phyloP scores from a whole-genome alignment of 1,140 invertebrate genomes.

The Zaprionus tsacasi region DNA sequence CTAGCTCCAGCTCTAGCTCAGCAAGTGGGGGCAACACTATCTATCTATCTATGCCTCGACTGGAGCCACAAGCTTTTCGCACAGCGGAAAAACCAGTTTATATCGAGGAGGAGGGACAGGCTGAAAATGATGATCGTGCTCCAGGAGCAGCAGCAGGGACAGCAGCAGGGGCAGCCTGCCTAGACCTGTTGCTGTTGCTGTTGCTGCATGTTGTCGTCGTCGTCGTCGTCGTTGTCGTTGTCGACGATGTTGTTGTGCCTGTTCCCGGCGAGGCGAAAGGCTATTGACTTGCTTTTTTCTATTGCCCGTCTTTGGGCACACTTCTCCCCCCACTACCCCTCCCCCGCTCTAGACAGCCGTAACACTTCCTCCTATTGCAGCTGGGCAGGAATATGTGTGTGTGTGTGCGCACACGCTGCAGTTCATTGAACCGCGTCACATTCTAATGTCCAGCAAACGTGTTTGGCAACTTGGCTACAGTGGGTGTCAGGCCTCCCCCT shows the following conservation, averaged over 20 bases:
- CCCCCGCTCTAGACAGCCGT: not conserved
- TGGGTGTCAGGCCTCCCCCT: slow-evolving; percentile 23
- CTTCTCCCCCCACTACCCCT: slow-evolving; percentile 5
- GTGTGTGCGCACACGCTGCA: slow-evolving; percentile 30
- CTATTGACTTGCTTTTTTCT: slow-evolving; percentile 80
- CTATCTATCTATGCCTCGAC: slow-evolving; percentile 70
- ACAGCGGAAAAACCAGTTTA: slow-evolving; percentile 69
- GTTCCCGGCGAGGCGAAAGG: slow-evolving; percentile 49
- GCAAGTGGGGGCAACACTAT: slow-evolving; percentile 30
- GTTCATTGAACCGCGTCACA: slow-evolving; percentile 67
- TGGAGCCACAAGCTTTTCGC: slow-evolving; percentile 16
- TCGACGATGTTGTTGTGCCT: slow-evolving; percentile 29
- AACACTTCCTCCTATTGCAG: slow-evolving; percentile 67
- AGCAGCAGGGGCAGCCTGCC: slow-evolving; percentile 34
- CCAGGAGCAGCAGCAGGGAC: slow-evolving; percentile 59
- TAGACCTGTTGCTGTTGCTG: slow-evolving; percentile 71
- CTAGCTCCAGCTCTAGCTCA: not conserved
- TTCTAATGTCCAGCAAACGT: slow-evolving; percentile 77
- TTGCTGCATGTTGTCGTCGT: slow-evolving; percentile 40
- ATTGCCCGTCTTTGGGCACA: slow-evolving; percentile 62
- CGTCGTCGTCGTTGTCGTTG: slow-evolving; percentile 33
- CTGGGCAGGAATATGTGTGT: slow-evolving; percentile 24
- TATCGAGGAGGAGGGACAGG: slow-evolving; percentile 57
- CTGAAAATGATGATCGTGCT: slow-evolving; percentile 61
- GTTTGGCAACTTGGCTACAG: slow-evolving; percentile 67